A percentile compares a stretch with the other conserved stretches of the same genome.
phyloP scores from a whole-genome alignment of 2,888 invertebrate genomes.

The Bhutanitis thaidina region DNA sequence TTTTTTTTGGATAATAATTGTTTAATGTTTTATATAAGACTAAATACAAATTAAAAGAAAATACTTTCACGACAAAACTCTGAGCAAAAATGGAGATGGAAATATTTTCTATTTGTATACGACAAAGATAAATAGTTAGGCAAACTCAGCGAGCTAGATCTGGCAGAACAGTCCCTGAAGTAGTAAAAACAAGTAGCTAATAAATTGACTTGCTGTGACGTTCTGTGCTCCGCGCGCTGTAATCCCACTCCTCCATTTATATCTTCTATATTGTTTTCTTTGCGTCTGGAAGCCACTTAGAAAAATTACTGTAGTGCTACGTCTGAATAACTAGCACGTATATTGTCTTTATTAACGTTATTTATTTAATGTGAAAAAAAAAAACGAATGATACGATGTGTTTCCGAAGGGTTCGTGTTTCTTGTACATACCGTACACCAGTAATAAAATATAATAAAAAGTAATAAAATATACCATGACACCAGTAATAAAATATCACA shows the following conservation, averaged over 20 bases:
- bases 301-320: slow-evolving; percentile 13
- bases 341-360: background rate
- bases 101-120: slow-evolving; percentile 15
- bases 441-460: too few species aligned
- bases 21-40: too few species aligned
- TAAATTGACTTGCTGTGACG: slow-evolving; percentile 21
- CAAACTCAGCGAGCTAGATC: slow-evolving; percentile 17
- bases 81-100: slow-evolving; percentile 2
- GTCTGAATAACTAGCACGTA: background rate
- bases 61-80: background rate
- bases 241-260: slow-evolving; percentile 20
- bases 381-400: too few species aligned
- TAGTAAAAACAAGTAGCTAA: slow-evolving; percentile 21
- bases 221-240: slow-evolving; percentile 11
- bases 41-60: background rate
- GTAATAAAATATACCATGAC: too few species aligned
- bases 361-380: background rate
- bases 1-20: too few species aligned
- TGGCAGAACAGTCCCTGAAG: slow-evolving; percentile 14
- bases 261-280: slow-evolving; percentile 20
- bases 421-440: too few species aligned
- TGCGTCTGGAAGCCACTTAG: slow-evolving; percentile 18
- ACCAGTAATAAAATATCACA: too few species aligned
- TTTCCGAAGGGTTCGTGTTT: too few species aligned
- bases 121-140: slow-evolving; percentile 19